Evolutionary conservation across 2,797 vertebrate species (phyloP).

Genomic region (Syngnathus acus): DNA sequence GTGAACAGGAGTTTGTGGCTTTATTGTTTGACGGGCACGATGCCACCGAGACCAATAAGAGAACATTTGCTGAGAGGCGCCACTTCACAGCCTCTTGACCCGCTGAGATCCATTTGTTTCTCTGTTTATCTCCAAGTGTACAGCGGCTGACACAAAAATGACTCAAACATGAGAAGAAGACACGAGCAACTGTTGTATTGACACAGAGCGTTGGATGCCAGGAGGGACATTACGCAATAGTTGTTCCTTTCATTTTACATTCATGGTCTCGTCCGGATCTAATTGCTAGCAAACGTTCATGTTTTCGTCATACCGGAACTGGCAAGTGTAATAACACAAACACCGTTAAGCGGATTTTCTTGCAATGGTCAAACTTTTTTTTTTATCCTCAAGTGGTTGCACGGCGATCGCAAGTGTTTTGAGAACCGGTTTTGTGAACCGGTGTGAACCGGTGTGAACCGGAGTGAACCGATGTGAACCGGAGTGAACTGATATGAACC

Average conservation of each 20-base stretch:
- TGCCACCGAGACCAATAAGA: constrained; percentile 7
- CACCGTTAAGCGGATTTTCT: no score
- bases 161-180: background rate
- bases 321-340: no score
- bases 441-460: no score
- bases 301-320: no score
- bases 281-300: no score
- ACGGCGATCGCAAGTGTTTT: no score
- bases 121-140: background rate
- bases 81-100: constrained; percentile 5
- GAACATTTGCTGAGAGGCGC: constrained; percentile 5
- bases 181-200: background rate
- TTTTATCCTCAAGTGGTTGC: no score
- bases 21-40: background rate
- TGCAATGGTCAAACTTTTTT: no score
- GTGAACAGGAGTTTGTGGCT: background rate
- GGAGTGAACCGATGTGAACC: no score
- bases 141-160: background rate
- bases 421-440: no score
- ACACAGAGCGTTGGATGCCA: background rate
- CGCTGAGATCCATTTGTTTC: background rate
- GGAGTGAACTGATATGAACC: no score
- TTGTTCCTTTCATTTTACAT: background rate
- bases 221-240: background rate
- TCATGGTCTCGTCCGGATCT: no score